Evolutionary conservation across 2,888 invertebrate genomes (phyloP), one percentile per base, ranked within the genome.

Genomic region (Venustoraphidia nigricollis): DNA sequence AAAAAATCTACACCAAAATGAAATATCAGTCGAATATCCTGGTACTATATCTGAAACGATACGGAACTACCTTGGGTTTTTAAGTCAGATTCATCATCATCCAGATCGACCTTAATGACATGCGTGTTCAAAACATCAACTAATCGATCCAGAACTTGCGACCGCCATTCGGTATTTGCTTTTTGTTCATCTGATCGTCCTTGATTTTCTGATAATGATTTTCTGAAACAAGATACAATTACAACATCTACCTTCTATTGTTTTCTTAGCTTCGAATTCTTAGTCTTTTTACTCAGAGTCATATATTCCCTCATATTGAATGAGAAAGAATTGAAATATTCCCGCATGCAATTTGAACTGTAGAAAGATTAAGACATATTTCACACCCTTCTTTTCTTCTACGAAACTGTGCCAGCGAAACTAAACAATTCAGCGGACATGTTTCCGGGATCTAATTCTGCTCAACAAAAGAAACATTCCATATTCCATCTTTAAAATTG

Each of bases 91-190:
- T 63, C 54, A 14, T 45, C 51, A 8, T 27, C 27, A 27, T 72
- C 70, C 48, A 80, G 64, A 55, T 79, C 77, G 50, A 83, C 72
- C 63, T 80, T 81, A 49, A 83, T 64, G 9, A 77, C 77, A 59
- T 82, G 82, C 2, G 81, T 82, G 41, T 70, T 69, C 8, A 82
- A 66, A 10, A 77, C 68, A 56, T 71, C 71, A 0, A 69, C 69
- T 63, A 83, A 64, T 54, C 76, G 71, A 50, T 70, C 67, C 13
- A 76, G 58, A n/a, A 81, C 69, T n/a, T 72, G 66, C n/a, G 71
- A 67, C 2, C 72, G 68, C 81, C 79, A 81, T 53, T 72, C 73
- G 0, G 63, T 65, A 27, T 6, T 6, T 6, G 27, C 27, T 27
- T 6, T 17, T 17, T 40, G 17, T 49, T 46, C 44, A 42, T 48